Conservation (phyloP, 2,888 invertebrate species). For the Carabus problematicus region DNA sequence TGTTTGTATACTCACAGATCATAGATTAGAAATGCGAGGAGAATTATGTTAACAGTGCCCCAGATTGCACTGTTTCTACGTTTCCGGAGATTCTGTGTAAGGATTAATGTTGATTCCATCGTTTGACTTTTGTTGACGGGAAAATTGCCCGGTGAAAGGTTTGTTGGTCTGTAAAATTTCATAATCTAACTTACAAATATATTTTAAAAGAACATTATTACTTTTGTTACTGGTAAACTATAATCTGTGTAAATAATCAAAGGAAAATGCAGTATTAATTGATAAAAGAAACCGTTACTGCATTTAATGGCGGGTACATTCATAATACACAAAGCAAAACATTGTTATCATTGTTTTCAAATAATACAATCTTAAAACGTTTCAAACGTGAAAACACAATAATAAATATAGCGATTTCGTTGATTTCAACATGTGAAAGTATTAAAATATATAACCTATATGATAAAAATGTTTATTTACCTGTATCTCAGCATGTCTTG, state of each 20-base stretch:
- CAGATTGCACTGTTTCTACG: conserved; percentile 65
- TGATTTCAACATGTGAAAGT: conserved; percentile 1
- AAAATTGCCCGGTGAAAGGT: not conserved
- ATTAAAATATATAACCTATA: conserved; percentile 4
- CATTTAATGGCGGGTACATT: no score
- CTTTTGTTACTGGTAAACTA: no score
- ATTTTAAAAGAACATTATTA: no score
- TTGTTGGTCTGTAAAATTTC: not conserved
- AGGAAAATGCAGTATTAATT: no score
- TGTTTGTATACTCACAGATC: conserved; percentile 65
- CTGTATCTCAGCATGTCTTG: conserved; percentile 28
- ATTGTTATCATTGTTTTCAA: no score
- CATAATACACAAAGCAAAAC: no score
- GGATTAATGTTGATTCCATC: conserved; percentile 63
- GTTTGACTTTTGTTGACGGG: conserved; percentile 54
- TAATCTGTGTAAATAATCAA: no score
- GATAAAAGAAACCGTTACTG: no score
- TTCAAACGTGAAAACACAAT: conserved; percentile 25
- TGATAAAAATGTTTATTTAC: conserved; percentile 11
- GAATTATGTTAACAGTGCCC: conserved; percentile 65
- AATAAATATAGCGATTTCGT: not conserved
- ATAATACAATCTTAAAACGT: conserved; percentile 26
- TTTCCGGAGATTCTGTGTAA: conserved; percentile 62
- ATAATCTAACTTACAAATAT: no score
- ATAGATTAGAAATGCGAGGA: conserved; percentile 64